Evolutionary conservation across 2,113 vertebrate species (phyloP).

Genomic region (Heterotis niloticus): DNA sequence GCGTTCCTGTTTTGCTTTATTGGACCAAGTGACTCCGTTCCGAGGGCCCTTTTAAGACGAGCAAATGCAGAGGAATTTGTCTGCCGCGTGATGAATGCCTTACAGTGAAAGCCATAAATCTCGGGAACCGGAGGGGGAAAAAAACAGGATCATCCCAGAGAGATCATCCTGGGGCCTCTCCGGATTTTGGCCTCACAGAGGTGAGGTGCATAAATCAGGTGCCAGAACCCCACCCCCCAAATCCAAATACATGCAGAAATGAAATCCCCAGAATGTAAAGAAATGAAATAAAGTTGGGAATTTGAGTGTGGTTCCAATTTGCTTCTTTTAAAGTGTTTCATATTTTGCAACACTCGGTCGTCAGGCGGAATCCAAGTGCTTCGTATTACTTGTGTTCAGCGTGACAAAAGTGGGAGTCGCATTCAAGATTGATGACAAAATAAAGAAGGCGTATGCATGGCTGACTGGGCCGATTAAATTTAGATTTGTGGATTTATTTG

Average conservation of each 20-base stretch:
- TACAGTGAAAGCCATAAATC: constrained; percentile 49
- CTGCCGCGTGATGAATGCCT: constrained; percentile 45
- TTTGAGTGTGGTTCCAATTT: constrained; percentile 56
- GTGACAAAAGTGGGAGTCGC: constrained; percentile 41
- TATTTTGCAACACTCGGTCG: constrained; percentile 59
- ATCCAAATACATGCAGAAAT: constrained; percentile 44
- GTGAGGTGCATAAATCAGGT: constrained; percentile 51
- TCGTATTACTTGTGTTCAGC: constrained; percentile 39
- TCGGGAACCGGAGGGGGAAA: constrained; percentile 39
- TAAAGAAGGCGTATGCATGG: constrained; percentile 30
- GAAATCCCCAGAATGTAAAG: constrained; percentile 44
- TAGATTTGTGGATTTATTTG: constrained; percentile 4
- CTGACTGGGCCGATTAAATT: constrained; percentile 19
- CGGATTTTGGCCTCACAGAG: constrained; percentile 49
- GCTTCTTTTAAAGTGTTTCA: constrained; percentile 56
- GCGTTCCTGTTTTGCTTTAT: constrained; percentile 48
- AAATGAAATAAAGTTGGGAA: constrained; percentile 43
- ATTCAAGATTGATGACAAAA: constrained; percentile 38
- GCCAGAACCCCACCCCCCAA: constrained; percentile 38
- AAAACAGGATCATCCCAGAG: constrained; percentile 54
- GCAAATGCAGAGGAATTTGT: constrained; percentile 31
- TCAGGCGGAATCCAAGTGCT: constrained; percentile 27
- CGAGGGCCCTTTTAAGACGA: constrained; percentile 6
- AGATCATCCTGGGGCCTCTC: constrained; percentile 36
- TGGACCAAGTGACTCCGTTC: constrained; percentile 12